phyloP scores from a whole-genome alignment of 64 coral and sea anemone genomes.

The Actinia equina region DNA sequence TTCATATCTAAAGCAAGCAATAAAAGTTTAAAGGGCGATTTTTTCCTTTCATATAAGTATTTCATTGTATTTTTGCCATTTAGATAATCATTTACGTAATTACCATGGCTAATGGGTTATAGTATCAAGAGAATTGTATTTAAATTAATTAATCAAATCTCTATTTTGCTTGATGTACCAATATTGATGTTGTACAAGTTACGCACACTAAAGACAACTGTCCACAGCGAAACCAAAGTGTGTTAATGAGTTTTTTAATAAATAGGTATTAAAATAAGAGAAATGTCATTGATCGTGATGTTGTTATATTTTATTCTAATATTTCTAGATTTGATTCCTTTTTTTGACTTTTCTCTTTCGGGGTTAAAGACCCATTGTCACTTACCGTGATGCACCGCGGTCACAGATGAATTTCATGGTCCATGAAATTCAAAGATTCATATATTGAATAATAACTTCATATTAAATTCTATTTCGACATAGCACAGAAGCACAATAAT shows the following conservation, averaged over 20 bases:
- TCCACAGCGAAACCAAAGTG: not conserved
- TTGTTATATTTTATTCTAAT: not conserved
- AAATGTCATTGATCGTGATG: not conserved
- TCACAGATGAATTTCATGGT: too few species aligned
- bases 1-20: not conserved
- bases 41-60: not conserved
- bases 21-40: not conserved
- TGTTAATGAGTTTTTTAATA: not conserved
- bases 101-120: not conserved
- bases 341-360: too few species aligned
- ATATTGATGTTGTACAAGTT: not conserved
- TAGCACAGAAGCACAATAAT: too few species aligned
- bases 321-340: not conserved
- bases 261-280: not conserved
- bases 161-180: not conserved
- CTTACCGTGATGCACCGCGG: too few species aligned
- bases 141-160: not conserved
- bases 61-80: not conserved
- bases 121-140: not conserved
- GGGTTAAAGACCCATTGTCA: too few species aligned
- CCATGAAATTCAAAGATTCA: too few species aligned
- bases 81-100: not conserved
- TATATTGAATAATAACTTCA: too few species aligned
- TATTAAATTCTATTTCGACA: too few species aligned
- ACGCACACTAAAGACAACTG: not conserved